Evolutionary conservation across 2,888 invertebrate species (phyloP).

Genomic region (Acanthopleura granulata): DNA sequence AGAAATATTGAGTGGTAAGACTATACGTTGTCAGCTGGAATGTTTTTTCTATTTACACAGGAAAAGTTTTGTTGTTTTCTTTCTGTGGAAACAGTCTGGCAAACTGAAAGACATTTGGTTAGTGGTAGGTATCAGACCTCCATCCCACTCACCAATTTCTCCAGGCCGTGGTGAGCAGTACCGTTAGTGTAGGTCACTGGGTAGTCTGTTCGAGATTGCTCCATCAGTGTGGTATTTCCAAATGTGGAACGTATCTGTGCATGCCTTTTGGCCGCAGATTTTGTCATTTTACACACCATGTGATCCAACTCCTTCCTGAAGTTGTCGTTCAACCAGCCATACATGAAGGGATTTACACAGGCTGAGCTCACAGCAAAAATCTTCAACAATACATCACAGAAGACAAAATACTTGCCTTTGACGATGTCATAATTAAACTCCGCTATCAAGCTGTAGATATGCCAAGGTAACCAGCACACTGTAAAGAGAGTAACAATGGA

Average conservation of each 20-base stretch:
- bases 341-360: slow-evolving; percentile 67
- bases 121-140: neutral
- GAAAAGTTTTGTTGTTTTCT: no score
- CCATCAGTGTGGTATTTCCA: slow-evolving; percentile 12
- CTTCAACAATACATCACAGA: slow-evolving; percentile 62
- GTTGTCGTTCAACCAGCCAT: slow-evolving; percentile 69
- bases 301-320: slow-evolving; percentile 62
- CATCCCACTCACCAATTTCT: slow-evolving; percentile 10
- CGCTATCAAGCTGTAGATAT: slow-evolving; percentile 54
- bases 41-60: no score
- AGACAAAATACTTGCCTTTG: slow-evolving; percentile 52
- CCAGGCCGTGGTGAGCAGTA: neutral
- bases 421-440: slow-evolving; percentile 53
- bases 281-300: slow-evolving; percentile 37
- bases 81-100: no score
- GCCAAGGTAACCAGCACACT: slow-evolving; percentile 68
- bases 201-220: neutral
- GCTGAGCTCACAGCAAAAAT: slow-evolving; percentile 67
- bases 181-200: slow-evolving; percentile 14
- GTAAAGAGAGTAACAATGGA: slow-evolving; percentile 63
- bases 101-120: no score
- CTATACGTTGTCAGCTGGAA: no score
- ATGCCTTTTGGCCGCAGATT: slow-evolving; percentile 1
- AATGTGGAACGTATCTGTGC: slow-evolving; percentile 10
- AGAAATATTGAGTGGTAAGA: no score